Base-by-base conservation (phyloP, 1,140 invertebrate species). In the Lepidotrigona ventralis region DNA sequence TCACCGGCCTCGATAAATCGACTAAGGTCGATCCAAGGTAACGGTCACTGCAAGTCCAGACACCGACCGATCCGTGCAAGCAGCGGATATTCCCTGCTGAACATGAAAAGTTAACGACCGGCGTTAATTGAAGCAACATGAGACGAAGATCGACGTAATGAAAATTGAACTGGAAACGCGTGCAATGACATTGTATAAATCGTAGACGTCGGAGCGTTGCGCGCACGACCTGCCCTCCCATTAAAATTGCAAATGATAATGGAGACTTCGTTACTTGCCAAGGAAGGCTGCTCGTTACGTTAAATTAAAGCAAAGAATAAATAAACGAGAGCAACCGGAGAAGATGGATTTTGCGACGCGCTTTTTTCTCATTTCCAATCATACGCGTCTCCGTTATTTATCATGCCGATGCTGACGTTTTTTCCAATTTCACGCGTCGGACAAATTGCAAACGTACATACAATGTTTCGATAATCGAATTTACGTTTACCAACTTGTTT, bases 1-100 rank as follows among this genome's bases (percentile, higher is more conserved):
- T 86, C 79, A 60, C 72, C 77, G 85, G 80, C 84, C 88, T 86
- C 81, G 81, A 89, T 88, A 85, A 86, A 81, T 79, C 84, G 39
- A 29, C n/a, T 86, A 88, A 79, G 80, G 78, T 73, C 63, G 63
- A 74, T 39, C 64, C 81, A 82, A 75, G 80, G 87, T 90, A 90
- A 90, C 88, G 87, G 88, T 90, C 71, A 19, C 64, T 21, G 1
- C 64, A 29, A 66, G 9, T 33, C 29, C 63, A 17, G 19, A 14
- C 2, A n/a, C 23, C 23, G 46, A 39, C 14, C 21, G 4, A 58
- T 51, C 26, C 12, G 23, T 63, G 64, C 58, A 77, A 53, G 2
- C 33, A 1, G 58, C 46, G 15, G n/a, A n/a, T 64, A 64, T 64
- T 2, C 6, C 5, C n/a, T 8, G 63, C 29, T 26, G 26, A 53